A percentile compares a stretch with the other conserved stretches of the same genome.
Evolutionary conservation across 1,140 invertebrate species (phyloP).

Genomic region (Drosophila neocordata): DNA sequence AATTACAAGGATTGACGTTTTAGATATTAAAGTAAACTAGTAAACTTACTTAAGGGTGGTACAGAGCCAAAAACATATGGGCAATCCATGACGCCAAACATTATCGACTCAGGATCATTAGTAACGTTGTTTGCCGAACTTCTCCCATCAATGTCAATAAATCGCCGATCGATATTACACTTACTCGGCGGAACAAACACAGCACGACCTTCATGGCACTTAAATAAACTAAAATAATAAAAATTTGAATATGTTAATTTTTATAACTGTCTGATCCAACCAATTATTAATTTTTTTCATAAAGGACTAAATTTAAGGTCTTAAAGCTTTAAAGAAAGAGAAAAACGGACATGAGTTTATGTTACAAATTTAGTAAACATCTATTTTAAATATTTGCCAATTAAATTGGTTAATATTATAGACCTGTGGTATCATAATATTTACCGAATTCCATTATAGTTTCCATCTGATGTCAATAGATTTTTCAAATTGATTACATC

Average conservation of each 20-base stretch:
- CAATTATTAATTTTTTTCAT: too few species aligned
- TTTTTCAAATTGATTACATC: conserved; percentile 85
- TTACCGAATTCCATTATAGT: conserved; percentile 85
- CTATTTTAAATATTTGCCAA: not conserved
- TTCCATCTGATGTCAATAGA: conserved; percentile 89
- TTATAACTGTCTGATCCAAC: too few species aligned
- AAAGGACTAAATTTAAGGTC: too few species aligned
- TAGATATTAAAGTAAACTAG: too few species aligned
- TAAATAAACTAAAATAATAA: conserved; percentile 58
- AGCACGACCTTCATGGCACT: conserved; percentile 84
- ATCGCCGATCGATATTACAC: conserved; percentile 90
- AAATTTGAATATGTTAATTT: too few species aligned
- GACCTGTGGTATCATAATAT: not conserved
- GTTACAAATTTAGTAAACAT: too few species aligned
- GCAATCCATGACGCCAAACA: conserved; percentile 86
- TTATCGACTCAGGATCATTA: conserved; percentile 47
- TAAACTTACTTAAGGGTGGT: conserved; percentile 87
- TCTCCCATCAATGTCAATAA: conserved; percentile 85
- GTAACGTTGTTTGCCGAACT: conserved; percentile 27
- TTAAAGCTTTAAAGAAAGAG: too few species aligned
- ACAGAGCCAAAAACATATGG: conserved; percentile 91
- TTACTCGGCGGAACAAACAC: conserved; percentile 90
- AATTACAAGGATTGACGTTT: too few species aligned
- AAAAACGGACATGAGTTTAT: too few species aligned
- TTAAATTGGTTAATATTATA: not conserved